Evolutionary conservation across 2,888 invertebrate genomes (phyloP).

Genomic region (Heteromurus nitidus): DNA sequence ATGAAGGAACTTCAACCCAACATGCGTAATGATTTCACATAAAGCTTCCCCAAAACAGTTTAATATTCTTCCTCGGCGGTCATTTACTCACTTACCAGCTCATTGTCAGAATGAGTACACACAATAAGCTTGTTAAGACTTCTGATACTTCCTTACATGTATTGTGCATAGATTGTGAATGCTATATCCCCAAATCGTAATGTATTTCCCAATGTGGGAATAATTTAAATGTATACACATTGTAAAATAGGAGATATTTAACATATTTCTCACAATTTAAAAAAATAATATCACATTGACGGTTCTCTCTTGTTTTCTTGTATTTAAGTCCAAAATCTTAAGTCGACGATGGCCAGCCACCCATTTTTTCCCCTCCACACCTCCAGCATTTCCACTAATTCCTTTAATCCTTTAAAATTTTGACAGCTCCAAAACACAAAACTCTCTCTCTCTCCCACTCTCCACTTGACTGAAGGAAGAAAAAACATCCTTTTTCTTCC

Average conservation of each 20-base stretch:
- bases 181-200: no score
- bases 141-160: background rate
- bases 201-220: no score
- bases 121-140: background rate
- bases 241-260: background rate
- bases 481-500: constrained; percentile 10
- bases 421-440: constrained; percentile 56
- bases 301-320: constrained; percentile 26
- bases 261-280: background rate
- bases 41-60: background rate
- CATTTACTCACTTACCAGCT: background rate
- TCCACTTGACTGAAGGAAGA: constrained; percentile 23
- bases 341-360: constrained; percentile 46
- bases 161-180: background rate
- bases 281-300: background rate
- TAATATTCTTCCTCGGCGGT: background rate
- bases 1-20: background rate
- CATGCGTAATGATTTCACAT: background rate
- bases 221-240: background rate
- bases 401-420: constrained; percentile 31
- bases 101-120: no score
- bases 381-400: constrained; percentile 7
- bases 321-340: constrained; percentile 30
- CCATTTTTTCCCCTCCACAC: constrained; percentile 15
- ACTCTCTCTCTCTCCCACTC: no score